phyloP scores from a whole-genome alignment of 2,888 invertebrate species.

The Lacanobia wlatinum region DNA sequence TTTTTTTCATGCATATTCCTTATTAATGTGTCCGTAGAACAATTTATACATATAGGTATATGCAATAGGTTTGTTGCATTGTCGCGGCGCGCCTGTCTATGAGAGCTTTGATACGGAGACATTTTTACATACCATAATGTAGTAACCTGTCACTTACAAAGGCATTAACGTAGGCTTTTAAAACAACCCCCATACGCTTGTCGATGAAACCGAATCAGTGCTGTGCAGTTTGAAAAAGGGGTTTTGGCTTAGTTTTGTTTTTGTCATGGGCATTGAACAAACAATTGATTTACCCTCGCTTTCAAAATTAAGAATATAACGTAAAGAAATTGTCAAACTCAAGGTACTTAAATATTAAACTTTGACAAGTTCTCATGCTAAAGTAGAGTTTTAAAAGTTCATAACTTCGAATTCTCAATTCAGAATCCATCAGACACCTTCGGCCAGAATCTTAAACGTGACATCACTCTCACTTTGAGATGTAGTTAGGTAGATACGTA shows the following conservation, averaged over 20 bases:
- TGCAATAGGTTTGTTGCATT: background rate
- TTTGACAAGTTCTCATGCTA: background rate
- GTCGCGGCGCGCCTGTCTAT: background rate
- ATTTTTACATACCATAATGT: background rate
- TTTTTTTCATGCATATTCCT: no score
- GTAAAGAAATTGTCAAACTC: background rate
- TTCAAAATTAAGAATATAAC: background rate
- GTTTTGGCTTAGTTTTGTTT: background rate
- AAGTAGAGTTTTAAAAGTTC: background rate
- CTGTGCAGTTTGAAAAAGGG: background rate
- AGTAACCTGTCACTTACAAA: constrained; percentile 5
- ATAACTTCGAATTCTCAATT: background rate
- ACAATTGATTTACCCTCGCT: background rate
- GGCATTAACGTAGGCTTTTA: constrained; percentile 17
- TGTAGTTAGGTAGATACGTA: no score
- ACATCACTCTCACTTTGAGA: no score
- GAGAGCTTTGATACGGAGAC: background rate
- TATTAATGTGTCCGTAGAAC: background rate
- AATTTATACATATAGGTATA: background rate
- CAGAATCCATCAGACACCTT: no score
- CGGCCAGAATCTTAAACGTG: no score
- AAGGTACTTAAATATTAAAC: background rate
- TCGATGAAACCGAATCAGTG: constrained; percentile 6
- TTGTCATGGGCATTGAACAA: background rate
- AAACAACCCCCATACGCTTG: constrained; percentile 3